Conservation (phyloP, 2,797 vertebrate genomes). For the Thunnus albacares region DNA sequence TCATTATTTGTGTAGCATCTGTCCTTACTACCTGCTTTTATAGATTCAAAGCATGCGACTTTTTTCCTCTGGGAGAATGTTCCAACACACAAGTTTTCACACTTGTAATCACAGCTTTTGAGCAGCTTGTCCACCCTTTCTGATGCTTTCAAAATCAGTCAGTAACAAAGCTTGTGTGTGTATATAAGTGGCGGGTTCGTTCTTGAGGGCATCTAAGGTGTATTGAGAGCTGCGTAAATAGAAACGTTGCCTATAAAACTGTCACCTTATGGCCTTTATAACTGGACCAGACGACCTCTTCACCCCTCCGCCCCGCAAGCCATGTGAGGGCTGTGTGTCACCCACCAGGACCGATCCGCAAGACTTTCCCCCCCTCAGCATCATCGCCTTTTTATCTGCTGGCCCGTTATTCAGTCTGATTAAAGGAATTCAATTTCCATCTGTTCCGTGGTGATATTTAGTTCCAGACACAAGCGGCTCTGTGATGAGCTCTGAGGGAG, state of each 20-base stretch:
- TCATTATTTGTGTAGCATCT: slow-evolving; percentile 46
- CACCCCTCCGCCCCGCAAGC: slow-evolving; percentile 38
- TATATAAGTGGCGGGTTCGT: slow-evolving; percentile 10
- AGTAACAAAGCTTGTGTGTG: background rate
- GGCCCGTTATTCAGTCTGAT: slow-evolving; percentile 62
- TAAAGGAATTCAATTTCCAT: slow-evolving; percentile 79
- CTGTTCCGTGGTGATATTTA: slow-evolving; percentile 67
- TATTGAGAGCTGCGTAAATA: slow-evolving; percentile 54
- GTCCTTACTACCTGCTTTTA: slow-evolving; percentile 45
- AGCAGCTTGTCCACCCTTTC: background rate
- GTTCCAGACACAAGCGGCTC: slow-evolving; percentile 68
- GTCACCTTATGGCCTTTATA: slow-evolving; percentile 50
- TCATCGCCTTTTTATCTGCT: slow-evolving; percentile 47
- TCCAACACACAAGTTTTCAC: slow-evolving; percentile 5
- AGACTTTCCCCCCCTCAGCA: background rate
- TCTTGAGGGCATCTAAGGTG: background rate
- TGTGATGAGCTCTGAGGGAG: slow-evolving; percentile 63
- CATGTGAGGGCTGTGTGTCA: slow-evolving; percentile 37
- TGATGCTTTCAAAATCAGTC: background rate
- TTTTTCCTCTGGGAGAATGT: slow-evolving; percentile 41
- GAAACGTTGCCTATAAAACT: slow-evolving; percentile 61
- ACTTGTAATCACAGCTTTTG: background rate
- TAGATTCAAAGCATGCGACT: slow-evolving; percentile 31
- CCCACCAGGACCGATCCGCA: slow-evolving; percentile 25
- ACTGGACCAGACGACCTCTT: slow-evolving; percentile 44